Evolutionary conservation across 2,113 vertebrate species (phyloP).

Genomic region (Mobula birostris): DNA sequence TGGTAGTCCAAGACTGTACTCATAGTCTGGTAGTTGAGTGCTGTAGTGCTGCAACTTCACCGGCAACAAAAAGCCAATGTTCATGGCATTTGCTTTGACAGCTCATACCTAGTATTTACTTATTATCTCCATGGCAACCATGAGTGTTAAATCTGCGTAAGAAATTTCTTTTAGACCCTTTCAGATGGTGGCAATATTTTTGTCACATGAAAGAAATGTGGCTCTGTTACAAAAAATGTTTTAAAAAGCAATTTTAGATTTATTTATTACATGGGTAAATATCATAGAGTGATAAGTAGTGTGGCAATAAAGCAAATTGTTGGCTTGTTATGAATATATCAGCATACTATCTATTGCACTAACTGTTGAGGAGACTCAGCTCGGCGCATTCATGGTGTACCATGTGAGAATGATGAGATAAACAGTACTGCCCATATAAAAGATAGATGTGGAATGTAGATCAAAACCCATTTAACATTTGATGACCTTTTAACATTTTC

Average conservation of each 20-base stretch:
- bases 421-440: background rate
- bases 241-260: background rate
- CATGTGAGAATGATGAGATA: background rate
- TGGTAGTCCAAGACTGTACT: background rate
- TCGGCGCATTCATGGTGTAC: background rate
- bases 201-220: too few species aligned
- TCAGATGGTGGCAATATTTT: background rate
- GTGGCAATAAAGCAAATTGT: background rate
- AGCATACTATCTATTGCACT: background rate
- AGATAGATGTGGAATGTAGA: background rate
- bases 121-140: background rate
- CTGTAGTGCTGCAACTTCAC: background rate
- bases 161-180: background rate
- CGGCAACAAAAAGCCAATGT: background rate
- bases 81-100: background rate
- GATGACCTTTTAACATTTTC: background rate
- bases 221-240: too few species aligned
- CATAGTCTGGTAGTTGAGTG: background rate
- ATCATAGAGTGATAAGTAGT: background rate
- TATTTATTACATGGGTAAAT: background rate
- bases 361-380: background rate
- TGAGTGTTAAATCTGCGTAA: background rate
- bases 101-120: background rate
- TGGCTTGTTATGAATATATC: background rate
- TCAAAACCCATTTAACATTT: background rate